phyloP scores from a whole-genome alignment of 2,888 invertebrate genomes.

The Copidosoma aretas region DNA sequence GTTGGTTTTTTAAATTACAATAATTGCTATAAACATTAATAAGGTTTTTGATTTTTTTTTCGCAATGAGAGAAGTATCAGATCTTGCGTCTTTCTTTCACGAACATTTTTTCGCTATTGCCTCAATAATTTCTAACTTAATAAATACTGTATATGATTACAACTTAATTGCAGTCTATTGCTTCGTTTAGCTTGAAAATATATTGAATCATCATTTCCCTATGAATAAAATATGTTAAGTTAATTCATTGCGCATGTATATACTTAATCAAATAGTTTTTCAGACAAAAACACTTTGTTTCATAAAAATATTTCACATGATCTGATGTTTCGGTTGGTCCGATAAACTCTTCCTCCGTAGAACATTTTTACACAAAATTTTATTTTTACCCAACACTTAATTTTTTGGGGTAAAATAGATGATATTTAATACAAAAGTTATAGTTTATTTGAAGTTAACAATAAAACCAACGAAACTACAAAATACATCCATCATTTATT shows the following conservation, averaged over 20 bases:
- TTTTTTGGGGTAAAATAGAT: background rate
- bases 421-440: background rate
- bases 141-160: constrained; percentile 28
- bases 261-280: too few species aligned
- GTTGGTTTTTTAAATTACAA: constrained; percentile 27
- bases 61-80: constrained; percentile 9
- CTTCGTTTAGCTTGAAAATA: constrained; percentile 10
- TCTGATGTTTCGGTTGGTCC: too few species aligned
- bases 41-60: constrained; percentile 18
- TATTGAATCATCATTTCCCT: too few species aligned
- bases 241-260: background rate
- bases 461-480: background rate
- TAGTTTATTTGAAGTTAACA: background rate
- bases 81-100: constrained; percentile 1
- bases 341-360: too few species aligned
- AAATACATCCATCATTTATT: background rate
- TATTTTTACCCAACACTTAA: background rate
- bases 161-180: constrained; percentile 26
- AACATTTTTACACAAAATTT: too few species aligned
- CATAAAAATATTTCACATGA: background rate
- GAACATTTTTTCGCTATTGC: constrained; percentile 14
- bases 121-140: constrained; percentile 20
- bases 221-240: background rate
- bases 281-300: too few species aligned
- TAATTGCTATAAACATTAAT: constrained; percentile 23